Conservation (phyloP, 92 coral and sea anemone species). For the Galaxea fascicularis region DNA sequence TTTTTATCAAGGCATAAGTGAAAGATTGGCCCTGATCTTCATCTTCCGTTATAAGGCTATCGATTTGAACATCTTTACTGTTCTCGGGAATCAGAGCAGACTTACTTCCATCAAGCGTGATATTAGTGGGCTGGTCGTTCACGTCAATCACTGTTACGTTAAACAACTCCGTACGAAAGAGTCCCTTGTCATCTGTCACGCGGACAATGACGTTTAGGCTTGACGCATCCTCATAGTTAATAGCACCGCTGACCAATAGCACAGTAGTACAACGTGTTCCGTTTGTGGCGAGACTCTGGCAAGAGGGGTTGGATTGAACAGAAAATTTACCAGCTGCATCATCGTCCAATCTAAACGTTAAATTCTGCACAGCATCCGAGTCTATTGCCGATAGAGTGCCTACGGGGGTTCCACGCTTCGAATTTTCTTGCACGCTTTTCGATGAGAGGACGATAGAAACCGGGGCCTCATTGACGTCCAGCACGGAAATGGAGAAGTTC, state of each 20-base stretch:
- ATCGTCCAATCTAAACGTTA: conserved; percentile 84
- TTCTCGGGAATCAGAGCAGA: conserved; percentile 80
- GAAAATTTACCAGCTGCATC: conserved; percentile 86
- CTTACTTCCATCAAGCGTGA: conserved; percentile 86
- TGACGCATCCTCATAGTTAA: conserved; percentile 82
- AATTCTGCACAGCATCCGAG: conserved; percentile 79
- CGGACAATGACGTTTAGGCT: conserved; percentile 71
- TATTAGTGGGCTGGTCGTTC: conserved; percentile 87
- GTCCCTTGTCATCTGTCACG: conserved; percentile 87
- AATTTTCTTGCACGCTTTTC: conserved; percentile 76
- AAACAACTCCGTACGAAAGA: conserved; percentile 66
- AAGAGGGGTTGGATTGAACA: conserved; percentile 50
- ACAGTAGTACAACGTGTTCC: conserved; percentile 61
- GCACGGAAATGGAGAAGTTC: conserved; percentile 77
- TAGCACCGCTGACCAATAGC: conserved; percentile 73
- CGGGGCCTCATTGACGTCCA: conserved; percentile 94
- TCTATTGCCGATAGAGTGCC: conserved; percentile 78
- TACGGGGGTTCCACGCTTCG: conserved; percentile 67
- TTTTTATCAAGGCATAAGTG: conserved; percentile 66
- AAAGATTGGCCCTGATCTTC: conserved; percentile 85
- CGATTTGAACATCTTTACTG: conserved; percentile 76
- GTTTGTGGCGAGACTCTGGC: conserved; percentile 26
- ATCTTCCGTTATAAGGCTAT: conserved; percentile 80
- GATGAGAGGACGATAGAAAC: conserved; percentile 71
- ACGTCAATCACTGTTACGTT: conserved; percentile 75